These are phyloP conservation scores for Neoascia interrupta DNA, from an alignment of 2,888 invertebrate genomes.

Conservation along the genomic window DNA sequence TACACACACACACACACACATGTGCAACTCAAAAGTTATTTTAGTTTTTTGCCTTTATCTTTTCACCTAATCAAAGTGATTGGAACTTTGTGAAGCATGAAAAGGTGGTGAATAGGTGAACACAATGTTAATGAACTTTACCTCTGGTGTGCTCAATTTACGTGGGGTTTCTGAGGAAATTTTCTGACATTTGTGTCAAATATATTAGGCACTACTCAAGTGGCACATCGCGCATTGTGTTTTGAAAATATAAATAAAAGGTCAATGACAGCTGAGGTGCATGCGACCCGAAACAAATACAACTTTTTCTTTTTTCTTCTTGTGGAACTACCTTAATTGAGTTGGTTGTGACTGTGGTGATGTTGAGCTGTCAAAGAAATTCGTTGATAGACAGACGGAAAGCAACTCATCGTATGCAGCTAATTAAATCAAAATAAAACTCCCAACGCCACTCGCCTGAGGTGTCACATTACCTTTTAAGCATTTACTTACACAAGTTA, in stretches of 20 bases:
- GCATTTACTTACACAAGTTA: not conserved
- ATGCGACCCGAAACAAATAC: too few species aligned
- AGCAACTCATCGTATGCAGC: conserved; percentile 35
- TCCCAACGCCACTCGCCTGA: not conserved
- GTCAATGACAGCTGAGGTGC: conserved; percentile 40
- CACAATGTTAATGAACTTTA: conserved; percentile 55
- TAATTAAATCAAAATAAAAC: conserved; percentile 29
- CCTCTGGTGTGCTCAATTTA: conserved; percentile 18
- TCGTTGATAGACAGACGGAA: conserved; percentile 11
- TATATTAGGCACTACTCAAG: conserved; percentile 14
- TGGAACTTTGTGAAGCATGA: conserved; percentile 32
- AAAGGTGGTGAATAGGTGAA: not conserved
- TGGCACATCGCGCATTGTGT: conserved; percentile 5
- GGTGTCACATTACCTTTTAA: conserved; percentile 24
- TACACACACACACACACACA: conserved; percentile 17
- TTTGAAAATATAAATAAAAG: conserved; percentile 11
- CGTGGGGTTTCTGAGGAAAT: not conserved
- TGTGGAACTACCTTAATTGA: conserved; percentile 47
- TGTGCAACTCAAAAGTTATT: conserved; percentile 2
- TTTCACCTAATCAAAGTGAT: conserved; percentile 33
- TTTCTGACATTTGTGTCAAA: not conserved
- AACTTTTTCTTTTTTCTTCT: too few species aligned
- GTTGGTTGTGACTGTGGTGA: conserved; percentile 24
- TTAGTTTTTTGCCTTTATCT: conserved; percentile 19
- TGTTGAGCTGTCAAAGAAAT: conserved; percentile 23